Conservation (phyloP, 37 sponge, comb jelly and placozoan genomes). For the Cliona cf. orientalis region DNA sequence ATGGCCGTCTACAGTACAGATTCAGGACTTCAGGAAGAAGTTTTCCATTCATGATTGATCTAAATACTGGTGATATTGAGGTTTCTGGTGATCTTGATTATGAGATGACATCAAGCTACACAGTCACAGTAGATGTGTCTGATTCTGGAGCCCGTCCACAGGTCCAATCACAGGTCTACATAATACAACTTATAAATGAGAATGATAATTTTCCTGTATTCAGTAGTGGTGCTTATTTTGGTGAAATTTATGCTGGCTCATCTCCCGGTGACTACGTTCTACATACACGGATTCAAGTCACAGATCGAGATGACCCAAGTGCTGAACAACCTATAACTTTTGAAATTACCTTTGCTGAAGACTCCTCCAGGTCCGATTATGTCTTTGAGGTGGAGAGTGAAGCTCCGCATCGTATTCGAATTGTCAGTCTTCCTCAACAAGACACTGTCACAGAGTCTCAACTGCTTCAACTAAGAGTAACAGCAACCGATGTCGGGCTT, state of each 20-base stretch:
- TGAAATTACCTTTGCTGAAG: not conserved
- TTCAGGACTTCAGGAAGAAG: not conserved
- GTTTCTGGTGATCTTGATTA: conserved; percentile 8
- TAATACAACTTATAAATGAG: conserved; percentile 16
- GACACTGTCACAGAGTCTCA: not conserved
- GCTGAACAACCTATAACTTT: not conserved
- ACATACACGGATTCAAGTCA: conserved; percentile 10
- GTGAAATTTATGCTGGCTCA: conserved; percentile 28
- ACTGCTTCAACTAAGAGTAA: conserved; percentile 1
- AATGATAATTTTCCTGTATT: conserved; percentile 52
- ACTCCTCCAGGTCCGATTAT: conserved; percentile 1
- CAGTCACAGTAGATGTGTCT: not conserved
- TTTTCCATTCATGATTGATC: conserved; percentile 20
- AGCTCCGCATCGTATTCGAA: conserved; percentile 7
- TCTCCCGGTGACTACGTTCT: not conserved
- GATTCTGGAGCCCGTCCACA: conserved; percentile 2
- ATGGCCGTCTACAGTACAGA: not conserved
- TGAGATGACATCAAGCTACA: conserved; percentile 3
- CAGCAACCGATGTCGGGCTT: conserved; percentile 15
- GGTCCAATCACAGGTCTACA: not conserved
- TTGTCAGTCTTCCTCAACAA: not conserved
- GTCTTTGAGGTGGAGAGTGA: not conserved
- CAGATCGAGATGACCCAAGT: conserved; percentile 37
- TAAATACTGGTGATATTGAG: not conserved
- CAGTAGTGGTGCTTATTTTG: conserved; percentile 26